Base-by-base conservation (phyloP, 2,888 invertebrate species). In the Parnassius apollo region DNA sequence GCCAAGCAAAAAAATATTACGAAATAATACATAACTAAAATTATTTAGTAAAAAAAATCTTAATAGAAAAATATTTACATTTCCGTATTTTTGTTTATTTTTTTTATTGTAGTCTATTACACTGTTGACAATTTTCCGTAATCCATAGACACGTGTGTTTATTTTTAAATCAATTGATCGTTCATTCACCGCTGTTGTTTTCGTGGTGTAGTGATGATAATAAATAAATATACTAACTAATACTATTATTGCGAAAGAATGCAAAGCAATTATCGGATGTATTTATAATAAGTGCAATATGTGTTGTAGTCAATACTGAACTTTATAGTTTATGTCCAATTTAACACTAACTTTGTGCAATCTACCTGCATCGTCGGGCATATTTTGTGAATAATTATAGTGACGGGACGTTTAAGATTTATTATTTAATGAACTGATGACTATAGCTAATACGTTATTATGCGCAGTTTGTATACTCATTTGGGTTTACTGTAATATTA, bases 171-270 rank as follows among this genome's bases (percentile, higher is more conserved):
- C 86, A 88, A 78, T 78, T 78, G 89, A 89, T 90, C 89, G 89
- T 91, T 91, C 91, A 91, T 89, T 90, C 91, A 91, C 91, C 90
- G 89, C 90, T 86, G 88, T 86, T 89, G 88, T 90, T 90, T 90
- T 90, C 86, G 88, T 83, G 87, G 90, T 90, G 89, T 86, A 86
- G 82, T 83, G 86, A 82, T 83, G 82, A 84, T 86, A 81, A 86
- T 85, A 88, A 86, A 86, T 87, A 88, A 89, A 86, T 85, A 84
- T 79, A 25, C 2, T 2, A 2, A 35, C 35, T 35, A 25, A 25
- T 25, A 83, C 76, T 78, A 82, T 81, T 81, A 86, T 78, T 84
- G 80, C 83, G 83, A 84, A 82, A 76, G 81, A 76, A 69, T 71
- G 72, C 75, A 81, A 78, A 78, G 78, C 78, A 77, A 80, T 78